Percentiles rank a stretch among this genome's conserved stretches.
These are phyloP conservation scores for Pandemis heparana DNA, from an alignment of 2,888 invertebrate species.

Conservation along the genomic window DNA sequence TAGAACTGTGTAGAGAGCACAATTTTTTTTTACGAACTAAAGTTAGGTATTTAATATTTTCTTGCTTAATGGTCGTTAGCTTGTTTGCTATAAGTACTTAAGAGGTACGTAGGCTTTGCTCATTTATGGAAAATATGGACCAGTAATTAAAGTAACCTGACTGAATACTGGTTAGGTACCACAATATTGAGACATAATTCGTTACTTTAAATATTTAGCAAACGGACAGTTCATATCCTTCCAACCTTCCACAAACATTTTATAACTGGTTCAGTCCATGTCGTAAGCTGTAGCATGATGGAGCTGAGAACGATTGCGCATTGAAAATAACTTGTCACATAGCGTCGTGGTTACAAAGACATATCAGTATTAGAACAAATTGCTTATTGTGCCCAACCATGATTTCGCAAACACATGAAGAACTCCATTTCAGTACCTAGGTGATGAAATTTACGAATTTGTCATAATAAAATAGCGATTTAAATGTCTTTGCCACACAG, in stretches of 20 bases:
- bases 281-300: constrained; percentile 12
- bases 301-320: constrained; percentile 14
- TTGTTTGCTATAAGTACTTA: background rate
- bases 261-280: constrained; percentile 28
- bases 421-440: constrained; percentile 5
- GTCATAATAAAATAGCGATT: background rate
- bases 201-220: constrained; percentile 3
- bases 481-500: background rate
- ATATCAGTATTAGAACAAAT: constrained; percentile 27
- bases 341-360: constrained; percentile 24
- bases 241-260: constrained; percentile 8
- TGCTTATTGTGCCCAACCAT: constrained; percentile 24
- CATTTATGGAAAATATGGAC: too few relatives aligned
- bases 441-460: background rate
- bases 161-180: constrained; percentile 2
- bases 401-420: constrained; percentile 1
- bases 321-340: constrained; percentile 16
- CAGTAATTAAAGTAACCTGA: background rate
- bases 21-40: too few relatives aligned
- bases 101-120: too few relatives aligned
- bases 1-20: too few relatives aligned
- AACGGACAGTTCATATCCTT: constrained; percentile 24
- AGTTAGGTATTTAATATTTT: too few relatives aligned
- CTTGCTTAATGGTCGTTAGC: too few relatives aligned
- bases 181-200: background rate